phyloP scores from a whole-genome alignment of 2,888 invertebrate species.

The Abrostola tripartita region DNA sequence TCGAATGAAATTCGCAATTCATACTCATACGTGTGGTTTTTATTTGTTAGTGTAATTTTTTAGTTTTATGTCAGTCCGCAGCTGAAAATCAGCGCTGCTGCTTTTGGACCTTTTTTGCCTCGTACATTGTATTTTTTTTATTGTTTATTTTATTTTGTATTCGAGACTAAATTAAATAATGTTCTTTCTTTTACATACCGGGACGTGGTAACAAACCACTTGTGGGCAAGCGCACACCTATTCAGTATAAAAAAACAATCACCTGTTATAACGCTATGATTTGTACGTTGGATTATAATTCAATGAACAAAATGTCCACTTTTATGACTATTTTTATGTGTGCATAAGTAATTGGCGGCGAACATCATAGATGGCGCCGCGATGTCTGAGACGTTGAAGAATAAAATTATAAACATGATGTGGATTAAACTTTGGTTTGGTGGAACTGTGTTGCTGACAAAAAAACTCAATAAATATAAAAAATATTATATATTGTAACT shows the following conservation, averaged over 20 bases:
- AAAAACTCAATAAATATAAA: too few species aligned
- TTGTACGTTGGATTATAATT: background rate
- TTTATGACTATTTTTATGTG: slow-evolving; percentile 6
- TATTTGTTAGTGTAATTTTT: too few species aligned
- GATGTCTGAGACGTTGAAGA: slow-evolving; percentile 7
- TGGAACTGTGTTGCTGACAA: too few species aligned
- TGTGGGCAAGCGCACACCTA: too few species aligned
- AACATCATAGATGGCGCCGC: slow-evolving; percentile 6
- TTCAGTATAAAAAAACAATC: too few species aligned
- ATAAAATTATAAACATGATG: background rate
- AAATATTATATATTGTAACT: too few species aligned
- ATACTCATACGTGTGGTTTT: background rate
- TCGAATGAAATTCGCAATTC: slow-evolving; percentile 35
- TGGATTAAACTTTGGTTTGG: background rate
- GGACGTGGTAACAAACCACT: slow-evolving; percentile 26
- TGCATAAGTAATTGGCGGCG: background rate
- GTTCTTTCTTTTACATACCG: slow-evolving; percentile 6
- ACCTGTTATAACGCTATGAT: background rate
- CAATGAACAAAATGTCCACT: background rate
- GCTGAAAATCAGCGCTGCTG: too few species aligned
- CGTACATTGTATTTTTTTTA: too few species aligned
- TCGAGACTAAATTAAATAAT: too few species aligned
- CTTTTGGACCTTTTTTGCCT: too few species aligned
- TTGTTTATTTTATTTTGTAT: too few species aligned
- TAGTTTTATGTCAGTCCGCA: too few species aligned